Evolutionary conservation across 1,140 invertebrate species (phyloP).

Genomic region (Arctopsyche grandis): DNA sequence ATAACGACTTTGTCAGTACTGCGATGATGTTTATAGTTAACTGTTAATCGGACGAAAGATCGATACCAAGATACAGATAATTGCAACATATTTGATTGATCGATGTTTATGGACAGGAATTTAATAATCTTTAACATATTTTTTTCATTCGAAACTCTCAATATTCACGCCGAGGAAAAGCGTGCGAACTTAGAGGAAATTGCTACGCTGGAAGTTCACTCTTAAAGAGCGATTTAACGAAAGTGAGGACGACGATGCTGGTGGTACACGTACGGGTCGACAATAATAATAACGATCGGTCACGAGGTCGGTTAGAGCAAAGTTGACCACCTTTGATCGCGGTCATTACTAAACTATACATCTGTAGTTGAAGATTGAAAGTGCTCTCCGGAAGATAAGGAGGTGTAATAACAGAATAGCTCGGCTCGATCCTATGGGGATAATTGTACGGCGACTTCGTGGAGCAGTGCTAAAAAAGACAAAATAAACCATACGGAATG

Average conservation of each 20-base stretch:
- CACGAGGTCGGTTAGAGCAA: neutral
- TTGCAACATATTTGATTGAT: constrained; percentile 15
- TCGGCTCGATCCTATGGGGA: neutral
- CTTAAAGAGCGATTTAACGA: neutral
- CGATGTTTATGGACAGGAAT: neutral
- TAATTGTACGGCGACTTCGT: constrained; percentile 29
- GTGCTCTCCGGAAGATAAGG: constrained; percentile 41
- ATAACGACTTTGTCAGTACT: neutral
- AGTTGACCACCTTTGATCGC: constrained; percentile 41
- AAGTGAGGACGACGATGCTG: neutral
- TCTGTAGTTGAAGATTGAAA: constrained; percentile 48
- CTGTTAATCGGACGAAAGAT: constrained; percentile 9
- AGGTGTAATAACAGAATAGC: constrained; percentile 47
- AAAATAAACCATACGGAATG: too few relatives aligned
- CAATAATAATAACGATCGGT: neutral
- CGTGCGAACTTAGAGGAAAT: too few relatives aligned
- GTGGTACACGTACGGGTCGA: neutral
- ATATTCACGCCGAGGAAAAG: neutral
- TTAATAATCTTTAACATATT: neutral
- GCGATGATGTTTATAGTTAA: neutral
- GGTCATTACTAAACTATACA: constrained; percentile 49
- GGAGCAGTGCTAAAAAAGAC: constrained; percentile 17
- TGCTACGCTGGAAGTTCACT: neutral
- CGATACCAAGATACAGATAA: constrained; percentile 10
- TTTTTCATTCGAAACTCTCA: too few relatives aligned